Base-by-base conservation (phyloP, 2,797 vertebrate genomes). In the Periophthalmus magnuspinnatus region DNA sequence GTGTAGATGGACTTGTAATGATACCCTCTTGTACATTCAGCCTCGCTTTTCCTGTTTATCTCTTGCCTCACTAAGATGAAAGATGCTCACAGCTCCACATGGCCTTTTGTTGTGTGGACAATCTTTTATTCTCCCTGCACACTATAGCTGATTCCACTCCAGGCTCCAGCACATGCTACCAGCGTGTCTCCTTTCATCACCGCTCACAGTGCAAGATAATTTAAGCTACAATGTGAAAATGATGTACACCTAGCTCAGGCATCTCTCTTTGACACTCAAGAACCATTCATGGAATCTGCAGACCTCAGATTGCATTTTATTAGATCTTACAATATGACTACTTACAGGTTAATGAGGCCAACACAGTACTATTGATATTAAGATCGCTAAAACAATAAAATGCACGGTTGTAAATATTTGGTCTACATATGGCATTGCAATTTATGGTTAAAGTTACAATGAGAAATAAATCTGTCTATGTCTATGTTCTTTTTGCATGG, bases 1-100 rank as follows among this genome's bases (percentile, higher is more conserved):
- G 77, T 71, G 76, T 41, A 77, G 85, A 90, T 88, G 86, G 87
- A 83, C 79, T 85, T 88, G 81, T 86, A 89, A 90, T 87, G 80
- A 76, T 22, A 77, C 83, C 80, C 80, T 81, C 81, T 75, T 17
- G 33, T 79, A 62, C 74, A 70, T 59, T 75, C 75, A 36, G 69
- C 48, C 67, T 81, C 76, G 76, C 54, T 76, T 74, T 41, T 66
- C 48, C 70, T 82, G 76, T 82, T 78, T 76, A 78, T 75, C 77
- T 69, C 71, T 65, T 17, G 50, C 80, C 65, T 81, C 69, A 67
- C 68, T 68, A 68, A 71, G 79, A 89, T 90, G 84, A 90, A 90
- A 90, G 87, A 70, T 67, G 56, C 67, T n/a, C 9, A 74, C 76
- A 79, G 71, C 65, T 74, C 81, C 71, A 16, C 28, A 4, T 14